Evolutionary conservation across 2,113 vertebrate genomes (phyloP).

Genomic region (Pipa parva): DNA sequence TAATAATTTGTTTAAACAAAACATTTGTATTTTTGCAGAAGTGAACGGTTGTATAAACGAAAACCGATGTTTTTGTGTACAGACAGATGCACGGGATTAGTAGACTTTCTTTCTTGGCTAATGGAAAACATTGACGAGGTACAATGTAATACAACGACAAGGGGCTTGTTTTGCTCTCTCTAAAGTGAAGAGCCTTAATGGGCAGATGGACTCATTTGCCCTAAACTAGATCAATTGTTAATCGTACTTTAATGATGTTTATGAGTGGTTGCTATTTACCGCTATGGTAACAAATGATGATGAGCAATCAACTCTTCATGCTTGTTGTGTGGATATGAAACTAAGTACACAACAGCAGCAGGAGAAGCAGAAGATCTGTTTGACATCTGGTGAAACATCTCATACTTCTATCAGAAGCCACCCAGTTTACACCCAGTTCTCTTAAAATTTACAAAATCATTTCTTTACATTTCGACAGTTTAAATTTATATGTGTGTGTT

Average conservation of each 20-base stretch:
- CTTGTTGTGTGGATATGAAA: not conserved
- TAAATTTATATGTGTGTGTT: too few relatives aligned
- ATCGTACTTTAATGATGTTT: not conserved
- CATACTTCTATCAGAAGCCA: too few relatives aligned
- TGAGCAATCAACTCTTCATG: not conserved
- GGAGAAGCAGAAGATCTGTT: too few relatives aligned
- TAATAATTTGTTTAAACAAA: constrained; percentile 36
- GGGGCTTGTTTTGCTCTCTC: not conserved
- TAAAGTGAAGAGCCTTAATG: constrained; percentile 1
- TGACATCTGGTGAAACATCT: not conserved
- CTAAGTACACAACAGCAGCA: not conserved
- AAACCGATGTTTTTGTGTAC: not conserved
- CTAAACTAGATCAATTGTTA: constrained; percentile 8
- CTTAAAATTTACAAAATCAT: too few relatives aligned
- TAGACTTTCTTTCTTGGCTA: not conserved
- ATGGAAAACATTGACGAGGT: constrained; percentile 24
- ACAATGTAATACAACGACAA: constrained; percentile 6
- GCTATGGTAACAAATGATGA: constrained; percentile 5
- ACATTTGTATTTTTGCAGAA: constrained; percentile 7
- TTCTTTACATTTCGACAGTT: too few relatives aligned
- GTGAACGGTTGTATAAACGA: constrained; percentile 5
- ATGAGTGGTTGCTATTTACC: not conserved
- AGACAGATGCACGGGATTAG: not conserved
- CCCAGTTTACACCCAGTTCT: too few relatives aligned
- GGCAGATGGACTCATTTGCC: constrained; percentile 11